Evolutionary conservation across 2,113 vertebrate species (phyloP).

Genomic region (Rhinichthys klamathensis): DNA sequence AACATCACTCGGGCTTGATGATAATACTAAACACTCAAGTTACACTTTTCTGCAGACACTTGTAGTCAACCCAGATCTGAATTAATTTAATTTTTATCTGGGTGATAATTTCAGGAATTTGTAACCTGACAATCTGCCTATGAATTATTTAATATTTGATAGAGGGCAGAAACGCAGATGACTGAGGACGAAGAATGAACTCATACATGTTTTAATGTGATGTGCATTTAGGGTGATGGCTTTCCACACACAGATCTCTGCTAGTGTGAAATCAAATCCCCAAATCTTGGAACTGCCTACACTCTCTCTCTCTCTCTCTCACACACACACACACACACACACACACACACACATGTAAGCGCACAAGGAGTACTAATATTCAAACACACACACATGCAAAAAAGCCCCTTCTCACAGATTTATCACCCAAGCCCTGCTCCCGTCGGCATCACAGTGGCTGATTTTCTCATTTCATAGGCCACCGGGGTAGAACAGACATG

Average conservation of each 20-base stretch:
- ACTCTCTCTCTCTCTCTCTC: slow-evolving; percentile 27
- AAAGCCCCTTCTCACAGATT: slow-evolving; percentile 61
- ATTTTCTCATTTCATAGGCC: slow-evolving; percentile 89
- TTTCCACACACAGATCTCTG: slow-evolving; percentile 56
- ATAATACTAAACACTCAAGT: slow-evolving; percentile 17
- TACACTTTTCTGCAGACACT: slow-evolving; percentile 18
- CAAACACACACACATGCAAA: slow-evolving; percentile 66
- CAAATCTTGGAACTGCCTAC: slow-evolving; percentile 57
- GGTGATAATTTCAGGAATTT: slow-evolving; percentile 27
- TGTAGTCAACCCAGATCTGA: slow-evolving; percentile 23
- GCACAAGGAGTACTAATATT: slow-evolving; percentile 59
- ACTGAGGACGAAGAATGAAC: slow-evolving; percentile 61
- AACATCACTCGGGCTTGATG: slow-evolving; percentile 44
- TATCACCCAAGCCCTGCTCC: slow-evolving; percentile 74
- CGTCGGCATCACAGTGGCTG: slow-evolving; percentile 84
- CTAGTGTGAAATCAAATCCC: slow-evolving; percentile 64
- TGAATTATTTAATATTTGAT: slow-evolving; percentile 55
- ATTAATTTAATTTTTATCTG: slow-evolving; percentile 31
- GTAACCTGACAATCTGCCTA: slow-evolving; percentile 39
- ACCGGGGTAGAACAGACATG: slow-evolving; percentile 85
- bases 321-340: slow-evolving; percentile 51
- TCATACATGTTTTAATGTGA: slow-evolving; percentile 67
- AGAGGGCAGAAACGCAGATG: slow-evolving; percentile 51
- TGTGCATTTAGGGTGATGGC: slow-evolving; percentile 61
- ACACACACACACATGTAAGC: slow-evolving; percentile 57